Conservation (phyloP, 2,888 invertebrate species). For the Nemoura dubitans region DNA sequence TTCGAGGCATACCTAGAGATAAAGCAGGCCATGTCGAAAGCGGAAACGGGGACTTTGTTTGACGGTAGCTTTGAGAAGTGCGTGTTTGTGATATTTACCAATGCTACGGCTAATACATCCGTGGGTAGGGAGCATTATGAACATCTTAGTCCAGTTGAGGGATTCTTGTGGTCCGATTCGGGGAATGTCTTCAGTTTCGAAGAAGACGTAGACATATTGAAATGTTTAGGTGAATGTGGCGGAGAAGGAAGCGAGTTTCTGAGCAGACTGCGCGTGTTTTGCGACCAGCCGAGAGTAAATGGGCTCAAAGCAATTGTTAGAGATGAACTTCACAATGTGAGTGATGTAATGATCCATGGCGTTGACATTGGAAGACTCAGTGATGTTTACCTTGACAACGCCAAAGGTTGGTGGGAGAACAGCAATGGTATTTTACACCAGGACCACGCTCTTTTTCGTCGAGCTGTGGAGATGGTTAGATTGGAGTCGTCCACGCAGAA, state of each 20-base stretch:
- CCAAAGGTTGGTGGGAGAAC: not conserved
- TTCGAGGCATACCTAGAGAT: not conserved
- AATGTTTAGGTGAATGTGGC: not conserved
- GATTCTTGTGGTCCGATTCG: not conserved
- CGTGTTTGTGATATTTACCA: not conserved
- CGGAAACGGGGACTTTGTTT: not conserved
- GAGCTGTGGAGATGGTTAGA: not conserved
- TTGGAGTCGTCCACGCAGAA: not conserved
- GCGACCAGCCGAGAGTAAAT: not conserved
- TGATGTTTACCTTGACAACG: not conserved
- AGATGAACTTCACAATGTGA: not conserved
- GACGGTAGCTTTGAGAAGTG: not conserved
- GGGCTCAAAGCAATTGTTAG: not conserved
- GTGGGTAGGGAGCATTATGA: too few species aligned
- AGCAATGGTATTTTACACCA: not conserved
- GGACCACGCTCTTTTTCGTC: not conserved
- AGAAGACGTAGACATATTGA: not conserved
- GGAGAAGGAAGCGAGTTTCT: not conserved
- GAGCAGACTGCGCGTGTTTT: not conserved
- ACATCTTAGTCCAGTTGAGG: not conserved
- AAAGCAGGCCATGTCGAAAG: not conserved
- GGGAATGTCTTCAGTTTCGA: not conserved
- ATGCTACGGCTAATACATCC: not conserved
- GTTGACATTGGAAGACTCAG: not conserved
- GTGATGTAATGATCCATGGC: not conserved